A percentile compares a stretch with the other conserved stretches of the same genome.
These are phyloP conservation scores for Volucella inflata DNA, from an alignment of 2,888 invertebrate species.

Conservation along the genomic window DNA sequence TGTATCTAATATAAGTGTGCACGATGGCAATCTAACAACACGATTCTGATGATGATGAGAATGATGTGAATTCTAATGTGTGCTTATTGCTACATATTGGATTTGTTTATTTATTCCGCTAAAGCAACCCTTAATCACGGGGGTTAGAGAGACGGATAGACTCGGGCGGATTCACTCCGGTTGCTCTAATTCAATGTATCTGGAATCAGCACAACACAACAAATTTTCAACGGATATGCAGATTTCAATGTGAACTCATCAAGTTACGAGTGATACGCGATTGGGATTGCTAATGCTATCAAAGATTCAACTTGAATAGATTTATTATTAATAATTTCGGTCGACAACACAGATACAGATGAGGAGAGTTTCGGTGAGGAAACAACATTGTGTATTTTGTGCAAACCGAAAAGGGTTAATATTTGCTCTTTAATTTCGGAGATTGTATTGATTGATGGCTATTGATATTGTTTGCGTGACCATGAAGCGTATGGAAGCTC, in stretches of 20 bases:
- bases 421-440: constrained; percentile 70
- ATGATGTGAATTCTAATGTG: constrained; percentile 70
- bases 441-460: constrained; percentile 70
- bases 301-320: constrained; percentile 68
- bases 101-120: constrained; percentile 70
- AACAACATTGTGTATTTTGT: constrained; percentile 15
- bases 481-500: constrained; percentile 43
- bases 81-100: constrained; percentile 33
- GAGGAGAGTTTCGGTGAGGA: not conserved
- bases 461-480: constrained; percentile 52
- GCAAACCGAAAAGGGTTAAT: constrained; percentile 63
- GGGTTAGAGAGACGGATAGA: constrained; percentile 15
- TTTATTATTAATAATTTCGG: constrained; percentile 65
- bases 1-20: not conserved
- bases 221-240: constrained; percentile 56
- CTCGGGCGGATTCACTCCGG: constrained; percentile 29
- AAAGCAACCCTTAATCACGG: constrained; percentile 58
- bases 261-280: constrained; percentile 69
- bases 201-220: constrained; percentile 24
- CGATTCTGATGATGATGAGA: constrained; percentile 54
- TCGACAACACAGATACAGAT: not conserved
- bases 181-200: not conserved
- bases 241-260: constrained; percentile 68
- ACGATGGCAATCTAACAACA: constrained; percentile 61
- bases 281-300: constrained; percentile 68